Evolutionary conservation across 2,113 vertebrate genomes (phyloP).

Genomic region (Kryptolebias marmoratus): DNA sequence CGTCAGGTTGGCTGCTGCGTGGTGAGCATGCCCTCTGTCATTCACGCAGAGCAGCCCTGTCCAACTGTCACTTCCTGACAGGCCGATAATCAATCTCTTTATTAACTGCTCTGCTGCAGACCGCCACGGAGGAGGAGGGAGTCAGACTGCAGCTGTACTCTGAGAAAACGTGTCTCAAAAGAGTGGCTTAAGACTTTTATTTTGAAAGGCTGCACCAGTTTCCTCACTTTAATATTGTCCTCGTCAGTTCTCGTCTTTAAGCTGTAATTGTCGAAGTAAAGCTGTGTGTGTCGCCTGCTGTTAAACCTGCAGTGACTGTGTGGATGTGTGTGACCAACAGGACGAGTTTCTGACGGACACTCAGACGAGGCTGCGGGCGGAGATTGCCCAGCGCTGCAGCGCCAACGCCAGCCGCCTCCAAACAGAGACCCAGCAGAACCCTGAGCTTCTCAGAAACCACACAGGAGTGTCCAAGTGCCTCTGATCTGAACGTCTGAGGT

Average conservation of each 20-base stretch:
- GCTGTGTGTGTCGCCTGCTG: background rate
- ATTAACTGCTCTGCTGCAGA: conserved; percentile 93
- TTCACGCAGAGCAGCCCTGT: conserved; percentile 91
- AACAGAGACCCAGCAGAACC: conserved; percentile 18
- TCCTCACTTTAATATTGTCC: no score
- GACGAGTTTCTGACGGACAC: conserved; percentile 77
- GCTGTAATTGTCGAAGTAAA: no score
- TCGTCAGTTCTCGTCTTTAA: background rate
- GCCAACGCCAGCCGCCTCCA: conserved; percentile 50
- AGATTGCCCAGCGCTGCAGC: conserved; percentile 70
- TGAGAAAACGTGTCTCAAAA: background rate
- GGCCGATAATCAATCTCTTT: conserved; percentile 97
- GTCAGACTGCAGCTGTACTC: background rate
- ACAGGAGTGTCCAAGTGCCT: background rate
- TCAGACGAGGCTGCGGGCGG: conserved; percentile 60
- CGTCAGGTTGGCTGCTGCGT: conserved; percentile 84
- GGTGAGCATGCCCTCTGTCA: conserved; percentile 93
- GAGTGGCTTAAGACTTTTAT: background rate
- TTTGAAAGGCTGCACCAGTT: background rate
- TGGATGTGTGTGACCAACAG: conserved; percentile 54
- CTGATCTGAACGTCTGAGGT: background rate
- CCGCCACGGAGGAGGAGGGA: conserved; percentile 77
- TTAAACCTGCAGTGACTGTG: background rate
- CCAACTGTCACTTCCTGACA: conserved; percentile 96
- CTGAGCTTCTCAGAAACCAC: conserved; percentile 9